Base-by-base conservation (phyloP, 2,888 invertebrate species). In the Cataglyphis albicans region DNA sequence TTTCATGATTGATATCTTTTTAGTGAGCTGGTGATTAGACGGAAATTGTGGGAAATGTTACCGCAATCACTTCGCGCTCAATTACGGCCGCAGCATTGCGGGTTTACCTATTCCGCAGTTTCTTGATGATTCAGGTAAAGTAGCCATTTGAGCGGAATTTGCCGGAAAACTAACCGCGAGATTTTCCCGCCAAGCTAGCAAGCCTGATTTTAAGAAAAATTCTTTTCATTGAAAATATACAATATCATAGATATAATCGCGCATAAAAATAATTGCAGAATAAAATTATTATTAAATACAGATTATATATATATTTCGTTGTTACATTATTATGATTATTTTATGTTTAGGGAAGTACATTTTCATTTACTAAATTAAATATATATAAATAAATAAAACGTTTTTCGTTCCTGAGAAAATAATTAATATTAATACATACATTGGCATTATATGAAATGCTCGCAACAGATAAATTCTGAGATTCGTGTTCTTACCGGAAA, bases 31-130 rank as follows among this genome's bases (percentile, higher is more conserved):
- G 12, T 61, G 87, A 87, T 85, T 82, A 78, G 63, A 78, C 76
- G 67, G 84, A 87, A 85, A 87, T 87, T 83, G 81, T 70, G 68
- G 44, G 82, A 73, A 76, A 80, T 82, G 81, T 83, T 75, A 76
- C 75, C 73, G 76, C 75, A 73, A 82, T 82, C 64, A 73, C 64
- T 84, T 32, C 76, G 78, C 67, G 78, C 72, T 87, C 82, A 87
- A 87, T 87, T 87, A 87, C 82, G 73, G 18, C 15, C 15, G 61
- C 52, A 63, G 73, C 55, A 59, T 64, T 74, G 38, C 52, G 68
- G 65, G 68, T 85, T 85, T 78, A 74, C 61, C 57, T 73, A 82
- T 85, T 73, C 70, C 32, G 12, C 63, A 59, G 72, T 78, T 87
- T 84, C 72, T 73, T 57, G 52, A 44, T n/a, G 73, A 59, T 81